Conservation (phyloP, 2,797 vertebrate genomes). For the Myotis pilosus region DNA sequence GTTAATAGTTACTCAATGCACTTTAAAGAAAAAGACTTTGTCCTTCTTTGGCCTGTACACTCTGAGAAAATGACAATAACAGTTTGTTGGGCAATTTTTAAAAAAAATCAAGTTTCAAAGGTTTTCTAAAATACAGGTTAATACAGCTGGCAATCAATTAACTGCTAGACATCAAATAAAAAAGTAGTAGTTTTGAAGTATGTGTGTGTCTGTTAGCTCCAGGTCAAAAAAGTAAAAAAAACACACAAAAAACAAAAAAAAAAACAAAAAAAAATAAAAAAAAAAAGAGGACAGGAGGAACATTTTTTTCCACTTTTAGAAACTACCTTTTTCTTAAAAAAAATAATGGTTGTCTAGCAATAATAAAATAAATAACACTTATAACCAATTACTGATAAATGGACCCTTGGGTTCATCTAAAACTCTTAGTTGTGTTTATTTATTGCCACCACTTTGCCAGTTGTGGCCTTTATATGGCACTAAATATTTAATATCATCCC, state of each 20-base stretch:
- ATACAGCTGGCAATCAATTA: not conserved
- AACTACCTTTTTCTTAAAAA: not conserved
- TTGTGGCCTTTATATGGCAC: not conserved
- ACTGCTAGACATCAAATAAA: not conserved
- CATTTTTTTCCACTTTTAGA: not conserved
- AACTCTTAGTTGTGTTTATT: not conserved
- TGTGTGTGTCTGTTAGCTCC: not conserved
- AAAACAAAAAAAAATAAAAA: no score
- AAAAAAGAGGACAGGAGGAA: not conserved
- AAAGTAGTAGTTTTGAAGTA: not conserved
- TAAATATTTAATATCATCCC: not conserved
- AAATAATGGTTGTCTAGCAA: not conserved
- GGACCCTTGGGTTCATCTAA: not conserved
- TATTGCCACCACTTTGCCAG: not conserved
- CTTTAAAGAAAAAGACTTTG: not conserved
- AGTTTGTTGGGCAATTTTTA: not conserved
- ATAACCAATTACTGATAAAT: not conserved
- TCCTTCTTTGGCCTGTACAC: not conserved
- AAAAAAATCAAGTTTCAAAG: not conserved
- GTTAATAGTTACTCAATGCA: not conserved
- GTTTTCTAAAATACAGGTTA: not conserved
- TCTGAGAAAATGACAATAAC: not conserved
- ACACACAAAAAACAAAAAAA: no score
- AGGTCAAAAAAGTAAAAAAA: not conserved
- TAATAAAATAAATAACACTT: not conserved